These are phyloP conservation scores for Drosophila rhopaloa DNA, from an alignment of 1,140 invertebrate genomes.

Conservation along the genomic window DNA sequence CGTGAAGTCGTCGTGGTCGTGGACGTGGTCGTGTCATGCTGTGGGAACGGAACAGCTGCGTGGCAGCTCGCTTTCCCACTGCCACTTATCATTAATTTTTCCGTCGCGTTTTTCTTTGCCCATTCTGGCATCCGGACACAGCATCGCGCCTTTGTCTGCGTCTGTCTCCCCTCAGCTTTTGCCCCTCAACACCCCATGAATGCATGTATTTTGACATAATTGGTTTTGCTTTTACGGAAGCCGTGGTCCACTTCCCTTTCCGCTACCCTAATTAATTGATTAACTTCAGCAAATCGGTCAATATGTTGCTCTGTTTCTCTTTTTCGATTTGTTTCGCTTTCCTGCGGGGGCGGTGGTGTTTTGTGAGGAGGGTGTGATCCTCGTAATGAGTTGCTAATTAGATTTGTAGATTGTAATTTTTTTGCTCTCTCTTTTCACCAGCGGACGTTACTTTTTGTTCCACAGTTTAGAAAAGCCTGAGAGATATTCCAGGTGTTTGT, in stretches of 20 bases:
- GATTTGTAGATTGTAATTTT: conserved; percentile 70
- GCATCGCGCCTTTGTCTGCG: conserved; percentile 47
- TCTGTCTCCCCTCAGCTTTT: neutral
- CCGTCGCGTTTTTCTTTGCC: conserved; percentile 64
- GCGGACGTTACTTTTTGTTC: conserved; percentile 53
- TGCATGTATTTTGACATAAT: conserved; percentile 75
- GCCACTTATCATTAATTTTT: conserved; percentile 84
- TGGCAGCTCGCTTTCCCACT: conserved; percentile 29
- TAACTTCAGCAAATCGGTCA: conserved; percentile 83
- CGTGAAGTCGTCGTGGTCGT: conserved; percentile 62
- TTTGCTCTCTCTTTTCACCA: conserved; percentile 22
- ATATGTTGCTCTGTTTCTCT: conserved; percentile 53
- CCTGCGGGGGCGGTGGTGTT: conserved; percentile 13
- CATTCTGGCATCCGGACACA: conserved; percentile 77
- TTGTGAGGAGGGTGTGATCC: conserved; percentile 23
- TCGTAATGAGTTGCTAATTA: conserved; percentile 83
- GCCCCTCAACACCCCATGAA: conserved; percentile 5
- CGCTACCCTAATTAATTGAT: conserved; percentile 77
- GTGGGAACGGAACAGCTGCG: conserved; percentile 66
- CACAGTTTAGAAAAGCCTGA: conserved; percentile 30
- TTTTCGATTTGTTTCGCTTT: conserved; percentile 46
- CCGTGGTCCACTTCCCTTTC: conserved; percentile 12
- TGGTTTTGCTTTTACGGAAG: conserved; percentile 61
- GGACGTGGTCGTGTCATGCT: conserved; percentile 55
- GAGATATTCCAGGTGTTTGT: conserved; percentile 33